Evolutionary conservation across 2,113 vertebrate genomes (phyloP).

Genomic region (Pleuronectes platessa): DNA sequence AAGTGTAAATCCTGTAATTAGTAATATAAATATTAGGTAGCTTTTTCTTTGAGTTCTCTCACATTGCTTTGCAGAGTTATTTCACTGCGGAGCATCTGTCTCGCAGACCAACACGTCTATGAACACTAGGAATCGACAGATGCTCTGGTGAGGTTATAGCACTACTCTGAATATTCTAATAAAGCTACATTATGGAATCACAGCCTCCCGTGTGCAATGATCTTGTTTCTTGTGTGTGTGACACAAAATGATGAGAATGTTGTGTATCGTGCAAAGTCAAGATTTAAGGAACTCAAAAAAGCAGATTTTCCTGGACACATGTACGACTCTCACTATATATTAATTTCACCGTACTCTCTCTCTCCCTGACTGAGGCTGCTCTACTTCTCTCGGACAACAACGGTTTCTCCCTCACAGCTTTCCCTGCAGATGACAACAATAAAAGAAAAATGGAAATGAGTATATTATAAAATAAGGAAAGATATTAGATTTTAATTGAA

Average conservation of each 20-base stretch:
- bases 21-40: constrained; percentile 84
- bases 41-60: constrained; percentile 47
- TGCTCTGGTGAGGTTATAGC: constrained; percentile 75
- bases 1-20: constrained; percentile 84
- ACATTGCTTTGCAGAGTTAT: constrained; percentile 70
- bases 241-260: constrained; percentile 5
- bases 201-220: constrained; percentile 30
- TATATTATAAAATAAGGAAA: constrained; percentile 37
- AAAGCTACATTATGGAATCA: constrained; percentile 81
- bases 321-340: neutral
- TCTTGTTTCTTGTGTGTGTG: constrained; percentile 55
- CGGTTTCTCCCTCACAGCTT: constrained; percentile 8
- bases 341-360: neutral
- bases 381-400: neutral
- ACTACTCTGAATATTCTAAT: constrained; percentile 82
- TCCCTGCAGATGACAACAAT: constrained; percentile 27
- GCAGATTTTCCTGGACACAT: neutral
- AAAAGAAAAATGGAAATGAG: neutral
- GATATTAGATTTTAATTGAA: constrained; percentile 71
- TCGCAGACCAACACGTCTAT: constrained; percentile 47
- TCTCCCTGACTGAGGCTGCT: neutral
- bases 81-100: constrained; percentile 67
- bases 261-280: constrained; percentile 1
- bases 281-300: neutral
- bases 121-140: constrained; percentile 54